phyloP scores from a whole-genome alignment of 1,140 invertebrate genomes.

The Musca domestica region DNA sequence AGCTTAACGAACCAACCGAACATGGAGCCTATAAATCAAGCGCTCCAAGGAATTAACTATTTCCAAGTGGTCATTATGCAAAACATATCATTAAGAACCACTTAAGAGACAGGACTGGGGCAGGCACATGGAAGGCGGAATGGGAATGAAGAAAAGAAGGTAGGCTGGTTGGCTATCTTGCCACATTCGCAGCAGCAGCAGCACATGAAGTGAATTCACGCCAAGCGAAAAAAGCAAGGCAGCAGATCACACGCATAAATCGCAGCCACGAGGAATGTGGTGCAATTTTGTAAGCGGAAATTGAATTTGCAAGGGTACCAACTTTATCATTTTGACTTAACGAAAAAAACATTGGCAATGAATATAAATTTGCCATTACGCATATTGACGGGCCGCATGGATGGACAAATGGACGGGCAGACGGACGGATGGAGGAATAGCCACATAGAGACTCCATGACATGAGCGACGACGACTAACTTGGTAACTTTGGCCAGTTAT shows the following conservation, averaged over 20 bases:
- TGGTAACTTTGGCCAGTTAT: too few relatives aligned
- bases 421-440: background rate
- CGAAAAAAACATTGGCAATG: background rate
- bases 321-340: constrained; percentile 7
- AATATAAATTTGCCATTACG: constrained; percentile 15
- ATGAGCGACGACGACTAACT: too few relatives aligned
- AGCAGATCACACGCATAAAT: too few relatives aligned
- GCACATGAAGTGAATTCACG: background rate
- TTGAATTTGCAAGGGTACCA: constrained; percentile 11
- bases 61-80: constrained; percentile 13
- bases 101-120: background rate
- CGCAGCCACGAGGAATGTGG: background rate
- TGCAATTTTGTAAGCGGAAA: constrained; percentile 11
- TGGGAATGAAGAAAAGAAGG: background rate
- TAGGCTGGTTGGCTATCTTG: background rate
- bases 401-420: background rate
- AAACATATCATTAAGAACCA: constrained; percentile 22
- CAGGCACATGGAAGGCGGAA: background rate
- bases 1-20: too few relatives aligned
- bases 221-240: background rate
- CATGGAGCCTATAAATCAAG: background rate
- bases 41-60: background rate
- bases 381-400: background rate
- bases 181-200: background rate
- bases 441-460: too few relatives aligned